Evolutionary conservation across 1,140 invertebrate genomes (phyloP).

Genomic region (Cyclina sinensis): DNA sequence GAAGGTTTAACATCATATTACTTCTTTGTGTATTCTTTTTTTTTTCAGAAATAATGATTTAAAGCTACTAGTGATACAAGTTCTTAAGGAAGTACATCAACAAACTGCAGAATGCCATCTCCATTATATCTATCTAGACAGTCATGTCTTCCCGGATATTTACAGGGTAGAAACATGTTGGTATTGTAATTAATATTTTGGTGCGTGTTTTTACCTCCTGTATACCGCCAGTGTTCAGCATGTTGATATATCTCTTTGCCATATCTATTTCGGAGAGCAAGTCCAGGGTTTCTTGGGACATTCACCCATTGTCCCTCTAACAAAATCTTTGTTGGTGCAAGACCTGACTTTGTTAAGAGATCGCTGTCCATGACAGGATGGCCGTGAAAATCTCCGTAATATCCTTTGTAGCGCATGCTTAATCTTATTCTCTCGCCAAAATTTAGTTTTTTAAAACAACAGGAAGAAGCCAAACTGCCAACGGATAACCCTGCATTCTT

Average conservation of each 20-base stretch:
- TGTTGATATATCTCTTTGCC: conserved; percentile 79
- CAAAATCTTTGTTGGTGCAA: conserved; percentile 75
- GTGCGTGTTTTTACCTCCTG: too few species aligned
- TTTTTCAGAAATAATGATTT: too few species aligned
- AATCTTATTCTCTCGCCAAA: conserved; percentile 17
- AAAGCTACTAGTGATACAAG: too few species aligned
- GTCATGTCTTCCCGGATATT: not conserved
- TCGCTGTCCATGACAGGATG: conserved; percentile 71
- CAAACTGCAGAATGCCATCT: conserved; percentile 67
- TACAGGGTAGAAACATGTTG: conserved; percentile 57
- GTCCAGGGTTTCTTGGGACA: conserved; percentile 79
- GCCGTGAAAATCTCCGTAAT: conserved; percentile 68
- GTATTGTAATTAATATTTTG: not conserved
- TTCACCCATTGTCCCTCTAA: conserved; percentile 78
- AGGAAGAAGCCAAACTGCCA: conserved; percentile 44
- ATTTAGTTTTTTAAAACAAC: conserved; percentile 64
- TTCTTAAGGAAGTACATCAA: not conserved
- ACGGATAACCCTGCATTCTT: conserved; percentile 64
- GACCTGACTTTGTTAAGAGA: conserved; percentile 8
- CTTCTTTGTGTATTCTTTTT: too few species aligned
- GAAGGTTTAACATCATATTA: too few species aligned
- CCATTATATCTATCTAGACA: not conserved
- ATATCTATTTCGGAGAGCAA: conserved; percentile 80
- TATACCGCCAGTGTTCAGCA: not conserved
- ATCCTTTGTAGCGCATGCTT: not conserved